Conservation (phyloP, 2,113 vertebrate genomes). For the Geococcyx californianus region DNA sequence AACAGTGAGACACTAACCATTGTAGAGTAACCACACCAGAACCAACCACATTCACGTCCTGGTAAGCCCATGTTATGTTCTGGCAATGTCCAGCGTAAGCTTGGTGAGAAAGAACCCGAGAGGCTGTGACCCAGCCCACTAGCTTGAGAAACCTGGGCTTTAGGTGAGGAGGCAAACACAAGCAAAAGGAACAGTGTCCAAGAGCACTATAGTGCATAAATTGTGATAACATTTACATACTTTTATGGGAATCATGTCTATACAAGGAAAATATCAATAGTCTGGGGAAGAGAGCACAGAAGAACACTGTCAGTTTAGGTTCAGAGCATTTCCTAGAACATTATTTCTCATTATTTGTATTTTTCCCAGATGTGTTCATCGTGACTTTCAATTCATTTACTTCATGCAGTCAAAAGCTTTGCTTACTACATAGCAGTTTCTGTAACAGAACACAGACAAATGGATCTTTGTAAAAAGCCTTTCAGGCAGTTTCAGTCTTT, state of each 20-base stretch:
- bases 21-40: not conserved
- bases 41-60: not conserved
- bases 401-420: not conserved
- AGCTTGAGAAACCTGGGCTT: not conserved
- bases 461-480: not conserved
- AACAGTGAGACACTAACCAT: rapidly evolving
- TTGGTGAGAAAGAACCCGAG: not conserved
- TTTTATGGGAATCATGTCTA: not conserved
- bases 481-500: not conserved
- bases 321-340: not conserved
- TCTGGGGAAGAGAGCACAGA: not conserved
- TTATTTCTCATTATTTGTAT: not conserved
- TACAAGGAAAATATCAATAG: not conserved
- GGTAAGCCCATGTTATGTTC: not conserved
- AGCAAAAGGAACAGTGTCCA: not conserved
- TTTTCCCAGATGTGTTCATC: not conserved
- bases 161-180: not conserved
- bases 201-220: not conserved
- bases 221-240: not conserved
- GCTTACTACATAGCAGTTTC: not conserved
- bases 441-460: not conserved
- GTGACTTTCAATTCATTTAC: rapidly evolving
- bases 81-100: not conserved
- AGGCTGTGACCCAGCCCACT: not conserved
- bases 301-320: rapidly evolving